Evolutionary conservation across 2,888 invertebrate genomes (phyloP).

Genomic region (Hyppa rectilinea): DNA sequence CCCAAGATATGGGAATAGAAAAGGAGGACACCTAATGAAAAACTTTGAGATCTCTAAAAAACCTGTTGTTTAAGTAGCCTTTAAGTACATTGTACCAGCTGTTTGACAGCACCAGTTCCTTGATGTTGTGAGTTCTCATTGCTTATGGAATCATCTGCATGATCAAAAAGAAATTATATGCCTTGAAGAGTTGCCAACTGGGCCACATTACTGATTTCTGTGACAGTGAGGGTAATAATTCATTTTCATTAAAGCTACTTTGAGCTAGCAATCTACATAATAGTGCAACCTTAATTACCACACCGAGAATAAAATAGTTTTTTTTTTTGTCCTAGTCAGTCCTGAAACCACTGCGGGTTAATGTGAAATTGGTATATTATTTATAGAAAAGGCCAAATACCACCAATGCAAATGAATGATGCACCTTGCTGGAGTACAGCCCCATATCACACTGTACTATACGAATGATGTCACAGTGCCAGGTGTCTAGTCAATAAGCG

Average conservation of each 20-base stretch:
- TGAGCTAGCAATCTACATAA: neutral
- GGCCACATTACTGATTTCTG: constrained; percentile 16
- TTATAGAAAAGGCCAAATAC: neutral
- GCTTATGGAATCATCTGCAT: neutral
- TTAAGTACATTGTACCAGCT: neutral
- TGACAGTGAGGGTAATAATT: constrained; percentile 1
- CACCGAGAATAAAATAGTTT: too few relatives aligned
- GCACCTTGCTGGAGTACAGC: too few relatives aligned
- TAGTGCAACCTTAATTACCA: neutral
- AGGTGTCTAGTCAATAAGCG: too few relatives aligned
- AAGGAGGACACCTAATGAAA: neutral
- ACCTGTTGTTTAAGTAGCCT: neutral
- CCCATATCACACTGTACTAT: too few relatives aligned
- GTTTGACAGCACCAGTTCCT: neutral
- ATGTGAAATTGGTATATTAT: neutral
- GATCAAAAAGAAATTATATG: constrained; percentile 27
- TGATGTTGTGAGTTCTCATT: neutral
- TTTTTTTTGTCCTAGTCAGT: too few relatives aligned
- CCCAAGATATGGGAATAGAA: too few relatives aligned
- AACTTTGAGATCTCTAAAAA: neutral
- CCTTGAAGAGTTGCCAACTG: constrained; percentile 28
- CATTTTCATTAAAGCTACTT: neutral
- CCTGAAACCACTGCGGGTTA: neutral
- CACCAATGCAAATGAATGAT: too few relatives aligned
- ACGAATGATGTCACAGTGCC: too few relatives aligned